phyloP scores from a whole-genome alignment of 1,140 invertebrate genomes.

The Drosophila pruinosa region DNA sequence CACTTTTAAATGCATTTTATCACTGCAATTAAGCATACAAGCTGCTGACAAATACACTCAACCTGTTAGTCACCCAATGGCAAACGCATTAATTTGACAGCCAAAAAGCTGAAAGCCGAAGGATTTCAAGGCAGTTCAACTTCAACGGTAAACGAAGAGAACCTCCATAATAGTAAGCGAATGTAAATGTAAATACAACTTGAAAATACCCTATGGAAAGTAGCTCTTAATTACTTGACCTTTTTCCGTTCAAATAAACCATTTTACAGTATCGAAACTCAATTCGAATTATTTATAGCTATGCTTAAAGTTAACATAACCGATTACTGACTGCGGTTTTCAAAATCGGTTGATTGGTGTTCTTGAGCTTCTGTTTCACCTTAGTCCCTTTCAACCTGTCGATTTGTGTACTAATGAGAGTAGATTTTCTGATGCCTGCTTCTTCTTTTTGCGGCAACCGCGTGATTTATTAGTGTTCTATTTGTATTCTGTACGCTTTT shows the following conservation, averaged over 20 bases:
- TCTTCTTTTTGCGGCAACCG: neutral
- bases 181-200: too few species aligned
- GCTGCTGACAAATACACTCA: conserved; percentile 44
- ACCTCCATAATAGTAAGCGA: too few species aligned
- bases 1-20: conserved; percentile 67
- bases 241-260: too few species aligned
- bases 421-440: conserved; percentile 3
- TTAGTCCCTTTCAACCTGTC: conserved; percentile 11
- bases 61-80: conserved; percentile 16
- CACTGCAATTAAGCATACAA: conserved; percentile 63
- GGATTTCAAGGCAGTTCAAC: conserved; percentile 7
- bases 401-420: conserved; percentile 43
- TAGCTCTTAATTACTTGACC: too few species aligned
- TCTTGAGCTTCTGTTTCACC: neutral
- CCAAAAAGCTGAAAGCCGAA: conserved; percentile 6
- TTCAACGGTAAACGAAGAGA: too few species aligned
- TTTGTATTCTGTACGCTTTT: conserved; percentile 15
- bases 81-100: conserved; percentile 59
- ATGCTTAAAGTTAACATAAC: too few species aligned
- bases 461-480: conserved; percentile 65
- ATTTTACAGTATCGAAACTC: too few species aligned
- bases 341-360: too few species aligned
- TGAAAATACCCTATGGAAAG: too few species aligned
- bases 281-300: too few species aligned
- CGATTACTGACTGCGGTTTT: too few species aligned